Evolutionary conservation across 2,888 invertebrate genomes (phyloP).

Genomic region (Monopis laevigella): DNA sequence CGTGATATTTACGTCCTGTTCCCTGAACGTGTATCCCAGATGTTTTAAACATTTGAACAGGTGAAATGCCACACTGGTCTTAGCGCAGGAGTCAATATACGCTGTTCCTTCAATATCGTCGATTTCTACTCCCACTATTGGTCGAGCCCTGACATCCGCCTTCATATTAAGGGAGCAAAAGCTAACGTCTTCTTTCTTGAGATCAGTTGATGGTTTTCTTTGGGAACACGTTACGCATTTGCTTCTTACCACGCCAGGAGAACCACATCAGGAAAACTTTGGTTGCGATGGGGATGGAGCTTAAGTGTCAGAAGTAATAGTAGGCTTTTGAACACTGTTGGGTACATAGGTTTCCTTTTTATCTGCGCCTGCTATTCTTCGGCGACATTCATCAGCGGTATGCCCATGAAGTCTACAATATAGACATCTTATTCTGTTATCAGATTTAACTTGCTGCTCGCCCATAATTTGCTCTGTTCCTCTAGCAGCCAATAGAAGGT

Average conservation of each 20-base stretch:
- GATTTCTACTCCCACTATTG: constrained; percentile 14
- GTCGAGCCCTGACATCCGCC: constrained; percentile 14
- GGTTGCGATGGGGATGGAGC: too few species aligned
- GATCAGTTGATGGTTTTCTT: too few species aligned
- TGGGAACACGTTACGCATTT: too few species aligned
- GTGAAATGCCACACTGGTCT: constrained; percentile 17
- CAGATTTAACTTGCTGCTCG: too few species aligned
- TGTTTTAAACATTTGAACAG: constrained; percentile 12
- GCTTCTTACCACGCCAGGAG: too few species aligned
- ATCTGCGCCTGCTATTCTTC: too few species aligned
- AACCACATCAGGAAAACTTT: too few species aligned
- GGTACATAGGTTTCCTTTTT: too few species aligned
- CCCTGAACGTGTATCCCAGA: constrained; percentile 12
- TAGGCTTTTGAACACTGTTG: too few species aligned
- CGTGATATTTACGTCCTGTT: constrained; percentile 12
- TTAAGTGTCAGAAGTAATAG: too few species aligned
- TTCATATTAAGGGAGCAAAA: constrained; percentile 14
- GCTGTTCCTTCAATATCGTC: constrained; percentile 13
- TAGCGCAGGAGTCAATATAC: constrained; percentile 17
- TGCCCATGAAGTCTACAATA: not conserved
- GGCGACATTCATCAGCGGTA: not conserved
- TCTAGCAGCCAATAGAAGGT: too few species aligned
- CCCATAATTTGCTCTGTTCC: too few species aligned
- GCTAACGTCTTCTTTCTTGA: constrained; percentile 8
- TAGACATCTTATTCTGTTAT: not conserved